phyloP scores from a whole-genome alignment of 2,797 vertebrate species.

The Gadopsis marmoratus region DNA sequence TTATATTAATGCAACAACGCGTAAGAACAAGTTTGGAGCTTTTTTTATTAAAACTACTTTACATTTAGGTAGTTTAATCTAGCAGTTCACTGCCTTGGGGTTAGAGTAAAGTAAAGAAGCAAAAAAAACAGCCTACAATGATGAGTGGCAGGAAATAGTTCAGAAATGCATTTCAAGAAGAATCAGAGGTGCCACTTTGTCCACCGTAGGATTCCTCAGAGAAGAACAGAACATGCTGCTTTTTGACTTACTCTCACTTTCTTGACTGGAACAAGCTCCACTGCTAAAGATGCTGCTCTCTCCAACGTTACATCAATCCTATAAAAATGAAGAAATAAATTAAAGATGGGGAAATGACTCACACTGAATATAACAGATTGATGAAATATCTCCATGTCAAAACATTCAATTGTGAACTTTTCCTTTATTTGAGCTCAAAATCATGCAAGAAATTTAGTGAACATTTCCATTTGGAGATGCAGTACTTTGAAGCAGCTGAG shows the following conservation, averaged over 20 bases:
- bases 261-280: background rate
- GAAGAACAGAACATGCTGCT: background rate
- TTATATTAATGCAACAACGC: too few species aligned
- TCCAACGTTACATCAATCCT: background rate
- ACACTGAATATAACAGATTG: background rate
- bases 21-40: background rate
- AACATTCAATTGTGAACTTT: background rate
- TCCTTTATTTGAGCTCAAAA: background rate
- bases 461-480: too few species aligned
- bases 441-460: too few species aligned
- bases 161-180: background rate
- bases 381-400: background rate
- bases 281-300: too few species aligned
- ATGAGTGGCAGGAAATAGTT: background rate
- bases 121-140: background rate
- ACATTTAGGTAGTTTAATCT: background rate
- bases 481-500: conserved; percentile 10
- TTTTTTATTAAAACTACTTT: background rate
- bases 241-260: background rate
- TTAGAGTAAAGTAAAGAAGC: background rate
- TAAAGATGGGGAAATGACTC: background rate
- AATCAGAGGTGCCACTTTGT: too few species aligned
- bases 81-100: background rate
- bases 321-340: background rate
- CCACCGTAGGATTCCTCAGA: background rate